phyloP scores from a whole-genome alignment of 2,113 vertebrate genomes.

The Candoia aspera region DNA sequence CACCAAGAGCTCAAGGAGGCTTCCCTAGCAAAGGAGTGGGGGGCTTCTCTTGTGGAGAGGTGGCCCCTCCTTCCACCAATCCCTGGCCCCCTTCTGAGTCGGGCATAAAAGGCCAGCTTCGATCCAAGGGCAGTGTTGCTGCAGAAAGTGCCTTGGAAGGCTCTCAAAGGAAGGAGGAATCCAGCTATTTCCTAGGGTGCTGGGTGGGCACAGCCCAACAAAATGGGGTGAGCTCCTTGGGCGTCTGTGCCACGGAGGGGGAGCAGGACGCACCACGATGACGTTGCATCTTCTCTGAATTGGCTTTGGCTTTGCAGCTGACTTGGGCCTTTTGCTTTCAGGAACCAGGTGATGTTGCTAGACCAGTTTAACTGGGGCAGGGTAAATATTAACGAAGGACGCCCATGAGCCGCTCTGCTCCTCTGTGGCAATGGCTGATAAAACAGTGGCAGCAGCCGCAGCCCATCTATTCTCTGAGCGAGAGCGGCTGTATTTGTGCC shows the following conservation, averaged over 20 bases:
- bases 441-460: neutral
- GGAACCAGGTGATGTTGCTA: neutral
- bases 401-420: too few relatives aligned
- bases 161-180: neutral
- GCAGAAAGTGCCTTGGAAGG: neutral
- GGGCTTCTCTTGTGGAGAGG: neutral
- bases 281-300: neutral
- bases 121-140: neutral
- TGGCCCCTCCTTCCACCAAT: neutral
- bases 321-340: neutral
- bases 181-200: neutral
- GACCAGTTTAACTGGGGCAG: neutral
- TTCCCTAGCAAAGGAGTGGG: neutral
- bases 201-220: neutral
- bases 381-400: neutral
- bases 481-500: neutral
- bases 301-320: neutral
- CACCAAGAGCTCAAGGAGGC: neutral
- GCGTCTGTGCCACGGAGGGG: neutral
- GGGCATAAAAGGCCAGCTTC: neutral
- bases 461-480: neutral
- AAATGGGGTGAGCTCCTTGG: neutral
- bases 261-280: neutral
- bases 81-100: neutral
- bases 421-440: neutral